Percentiles rank a stretch among this genome's conserved stretches.
These are phyloP conservation scores for Chelonus insularis DNA, from an alignment of 1,140 invertebrate species.

Conservation along the genomic window DNA sequence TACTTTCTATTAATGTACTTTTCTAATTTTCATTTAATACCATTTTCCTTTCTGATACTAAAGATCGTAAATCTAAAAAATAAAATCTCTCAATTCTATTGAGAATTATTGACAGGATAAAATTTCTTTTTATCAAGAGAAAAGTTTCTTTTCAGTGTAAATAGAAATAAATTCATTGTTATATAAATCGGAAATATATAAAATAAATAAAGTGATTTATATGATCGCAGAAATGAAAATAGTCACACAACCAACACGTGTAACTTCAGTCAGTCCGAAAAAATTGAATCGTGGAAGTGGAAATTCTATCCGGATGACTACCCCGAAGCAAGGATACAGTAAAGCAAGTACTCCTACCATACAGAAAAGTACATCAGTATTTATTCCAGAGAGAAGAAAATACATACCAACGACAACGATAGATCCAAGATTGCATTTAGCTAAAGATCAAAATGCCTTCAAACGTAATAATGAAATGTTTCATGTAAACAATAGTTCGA, in stretches of 20 bases:
- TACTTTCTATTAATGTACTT: too few species aligned
- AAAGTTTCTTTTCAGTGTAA: constrained; percentile 24
- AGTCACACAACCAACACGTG: constrained; percentile 60
- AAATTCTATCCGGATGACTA: constrained; percentile 41
- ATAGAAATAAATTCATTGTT: constrained; percentile 2
- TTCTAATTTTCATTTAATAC: too few species aligned
- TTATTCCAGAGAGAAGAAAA: constrained; percentile 41
- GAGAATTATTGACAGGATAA: background rate
- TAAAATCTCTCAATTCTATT: too few species aligned
- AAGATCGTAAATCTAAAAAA: too few species aligned
- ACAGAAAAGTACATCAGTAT: constrained; percentile 49
- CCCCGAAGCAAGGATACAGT: constrained; percentile 41
- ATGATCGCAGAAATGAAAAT: constrained; percentile 63
- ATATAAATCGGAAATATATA: constrained; percentile 10
- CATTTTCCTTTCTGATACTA: too few species aligned
- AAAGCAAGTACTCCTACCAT: constrained; percentile 52
- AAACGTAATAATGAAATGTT: constrained; percentile 44
- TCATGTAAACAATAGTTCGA: constrained; percentile 33
- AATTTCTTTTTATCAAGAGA: background rate
- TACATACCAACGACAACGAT: constrained; percentile 48
- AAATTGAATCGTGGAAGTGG: constrained; percentile 42
- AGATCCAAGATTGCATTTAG: constrained; percentile 42
- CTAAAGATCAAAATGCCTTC: constrained; percentile 49
- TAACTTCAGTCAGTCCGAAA: constrained; percentile 59
- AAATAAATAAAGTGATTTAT: constrained; percentile 29